phyloP scores from a whole-genome alignment of 2,888 invertebrate species.

The Imbricaverruca yamaguchii region DNA sequence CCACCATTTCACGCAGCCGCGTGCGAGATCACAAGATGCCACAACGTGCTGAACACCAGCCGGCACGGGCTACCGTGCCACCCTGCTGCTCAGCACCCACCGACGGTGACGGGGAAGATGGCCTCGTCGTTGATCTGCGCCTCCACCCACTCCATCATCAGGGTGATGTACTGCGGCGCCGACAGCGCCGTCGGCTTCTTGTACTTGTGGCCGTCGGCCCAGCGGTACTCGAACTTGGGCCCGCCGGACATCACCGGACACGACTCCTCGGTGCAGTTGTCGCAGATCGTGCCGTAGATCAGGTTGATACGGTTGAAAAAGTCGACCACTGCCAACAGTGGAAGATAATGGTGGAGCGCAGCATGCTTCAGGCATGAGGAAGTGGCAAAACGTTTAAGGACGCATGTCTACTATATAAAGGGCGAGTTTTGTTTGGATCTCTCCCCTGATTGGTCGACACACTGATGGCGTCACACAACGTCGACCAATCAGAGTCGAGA shows the following conservation, averaged over 20 bases:
- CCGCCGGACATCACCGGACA: conserved; percentile 90
- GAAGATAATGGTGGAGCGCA: too few species aligned
- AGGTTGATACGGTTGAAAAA: conserved; percentile 90
- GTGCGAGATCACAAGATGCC: too few species aligned
- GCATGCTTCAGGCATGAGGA: too few species aligned
- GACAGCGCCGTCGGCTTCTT: conserved; percentile 48
- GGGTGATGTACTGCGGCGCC: conserved; percentile 68
- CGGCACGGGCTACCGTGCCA: too few species aligned
- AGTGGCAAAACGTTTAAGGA: too few species aligned
- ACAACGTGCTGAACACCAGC: too few species aligned
- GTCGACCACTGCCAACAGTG: conserved; percentile 62
- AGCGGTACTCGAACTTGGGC: conserved; percentile 77
- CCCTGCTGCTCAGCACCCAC: conserved; percentile 9
- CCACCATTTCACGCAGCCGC: too few species aligned
- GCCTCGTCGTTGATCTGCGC: conserved; percentile 79
- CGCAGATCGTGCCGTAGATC: conserved; percentile 80
- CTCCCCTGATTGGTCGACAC: too few species aligned
- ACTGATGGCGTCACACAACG: too few species aligned
- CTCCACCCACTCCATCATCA: conserved; percentile 88
- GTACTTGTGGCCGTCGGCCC: conserved; percentile 76
- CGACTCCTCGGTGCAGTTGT: conserved; percentile 69
- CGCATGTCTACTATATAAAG: too few species aligned
- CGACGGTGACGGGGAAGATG: conserved; percentile 67
- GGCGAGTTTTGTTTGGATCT: too few species aligned
- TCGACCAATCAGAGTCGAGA: too few species aligned